Evolutionary conservation across 2,888 invertebrate genomes (phyloP).

Genomic region (Heliconius cydno): DNA sequence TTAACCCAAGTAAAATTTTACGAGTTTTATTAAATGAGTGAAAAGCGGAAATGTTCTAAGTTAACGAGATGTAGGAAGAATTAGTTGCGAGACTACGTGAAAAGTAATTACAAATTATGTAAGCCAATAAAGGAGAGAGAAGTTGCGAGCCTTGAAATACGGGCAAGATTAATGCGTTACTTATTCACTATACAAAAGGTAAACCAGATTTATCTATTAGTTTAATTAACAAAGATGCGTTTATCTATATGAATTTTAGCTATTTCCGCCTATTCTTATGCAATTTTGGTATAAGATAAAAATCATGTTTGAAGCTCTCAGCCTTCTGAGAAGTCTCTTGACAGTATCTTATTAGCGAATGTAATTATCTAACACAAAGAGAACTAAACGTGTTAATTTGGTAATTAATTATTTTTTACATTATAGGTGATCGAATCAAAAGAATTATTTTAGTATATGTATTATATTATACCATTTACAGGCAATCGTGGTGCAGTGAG

Average conservation of each 20-base stretch:
- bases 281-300: constrained; percentile 31
- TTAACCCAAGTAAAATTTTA: constrained; percentile 19
- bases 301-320: constrained; percentile 34
- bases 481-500: not conserved
- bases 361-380: constrained; percentile 8
- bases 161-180: constrained; percentile 54
- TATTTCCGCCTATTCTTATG: constrained; percentile 43
- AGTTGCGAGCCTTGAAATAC: constrained; percentile 65
- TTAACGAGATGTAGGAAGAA: constrained; percentile 71
- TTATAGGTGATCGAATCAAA: not conserved
- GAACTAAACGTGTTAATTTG: constrained; percentile 5
- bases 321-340: constrained; percentile 19
- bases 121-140: constrained; percentile 67
- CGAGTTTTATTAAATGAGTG: constrained; percentile 26
- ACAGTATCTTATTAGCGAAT: constrained; percentile 17
- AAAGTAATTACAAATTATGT: constrained; percentile 75
- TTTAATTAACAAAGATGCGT: constrained; percentile 60
- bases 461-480: not conserved
- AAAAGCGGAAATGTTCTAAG: constrained; percentile 61
- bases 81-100: constrained; percentile 67
- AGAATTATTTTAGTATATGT: too few relatives aligned
- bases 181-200: constrained; percentile 55
- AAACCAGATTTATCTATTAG: constrained; percentile 49
- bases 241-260: constrained; percentile 29
- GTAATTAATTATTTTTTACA: not conserved